A percentile compares a stretch with the other conserved stretches of the same genome.
Evolutionary conservation across 2,113 vertebrate genomes (phyloP).

Genomic region (Macquaria australasica): DNA sequence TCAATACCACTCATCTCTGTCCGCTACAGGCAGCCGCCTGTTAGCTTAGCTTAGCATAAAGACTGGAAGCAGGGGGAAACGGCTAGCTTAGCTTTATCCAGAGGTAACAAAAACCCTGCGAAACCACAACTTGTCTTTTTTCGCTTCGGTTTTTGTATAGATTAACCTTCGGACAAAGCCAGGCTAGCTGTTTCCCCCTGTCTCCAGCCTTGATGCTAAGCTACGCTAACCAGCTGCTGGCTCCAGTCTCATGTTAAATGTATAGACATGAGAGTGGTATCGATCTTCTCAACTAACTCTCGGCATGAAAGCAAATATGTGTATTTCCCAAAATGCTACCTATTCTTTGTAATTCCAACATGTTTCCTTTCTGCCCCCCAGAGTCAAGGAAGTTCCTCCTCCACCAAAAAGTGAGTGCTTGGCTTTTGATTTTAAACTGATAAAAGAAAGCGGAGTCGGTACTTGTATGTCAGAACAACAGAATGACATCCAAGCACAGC

Average conservation of each 20-base stretch:
- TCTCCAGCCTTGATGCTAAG: background rate
- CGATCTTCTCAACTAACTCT: background rate
- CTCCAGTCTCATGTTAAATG: background rate
- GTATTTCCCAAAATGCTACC: background rate
- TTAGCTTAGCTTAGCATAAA: background rate
- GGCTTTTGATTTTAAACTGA: background rate
- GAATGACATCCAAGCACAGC: background rate
- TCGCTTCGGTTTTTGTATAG: no score
- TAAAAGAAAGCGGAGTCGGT: background rate
- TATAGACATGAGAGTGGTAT: background rate
- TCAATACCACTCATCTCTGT: background rate
- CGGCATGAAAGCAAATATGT: no score
- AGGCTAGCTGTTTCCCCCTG: background rate
- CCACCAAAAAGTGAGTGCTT: constrained; percentile 84
- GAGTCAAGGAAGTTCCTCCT: constrained; percentile 80
- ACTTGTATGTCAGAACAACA: background rate
- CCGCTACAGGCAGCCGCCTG: background rate
- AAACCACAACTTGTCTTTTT: no score
- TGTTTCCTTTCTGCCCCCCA: constrained; percentile 62
- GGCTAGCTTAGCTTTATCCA: background rate
- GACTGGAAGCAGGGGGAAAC: background rate
- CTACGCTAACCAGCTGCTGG: background rate
- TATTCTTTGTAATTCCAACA: constrained; percentile 5
- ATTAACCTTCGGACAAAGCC: background rate
- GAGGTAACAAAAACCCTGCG: no score